These are phyloP conservation scores for Sipha maydis DNA, from an alignment of 2,888 invertebrate species.

Conservation along the genomic window DNA sequence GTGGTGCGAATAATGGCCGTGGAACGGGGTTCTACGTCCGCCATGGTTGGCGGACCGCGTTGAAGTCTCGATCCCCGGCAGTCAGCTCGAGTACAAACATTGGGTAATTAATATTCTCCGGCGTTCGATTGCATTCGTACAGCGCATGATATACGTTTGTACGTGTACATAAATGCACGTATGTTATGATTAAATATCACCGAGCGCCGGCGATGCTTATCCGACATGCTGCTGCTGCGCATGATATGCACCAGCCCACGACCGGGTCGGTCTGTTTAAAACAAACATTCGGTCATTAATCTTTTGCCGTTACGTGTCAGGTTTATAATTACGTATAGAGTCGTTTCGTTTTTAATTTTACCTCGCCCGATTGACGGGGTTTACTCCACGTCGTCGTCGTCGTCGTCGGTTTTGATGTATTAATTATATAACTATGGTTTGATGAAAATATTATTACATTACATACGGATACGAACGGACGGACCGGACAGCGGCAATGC, in stretches of 20 bases:
- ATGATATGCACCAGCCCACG: background rate
- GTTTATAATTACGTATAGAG: constrained; percentile 40
- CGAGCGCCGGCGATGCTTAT: constrained; percentile 6
- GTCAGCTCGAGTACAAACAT: background rate
- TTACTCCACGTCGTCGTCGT: constrained; percentile 7
- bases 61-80: background rate
- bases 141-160: no score
- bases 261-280: background rate
- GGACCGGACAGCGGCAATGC: background rate
- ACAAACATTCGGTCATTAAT: constrained; percentile 58
- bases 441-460: background rate
- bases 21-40: no score
- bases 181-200: constrained; percentile 38
- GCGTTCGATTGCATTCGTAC: no score
- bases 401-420: constrained; percentile 47
- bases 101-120: constrained; percentile 2
- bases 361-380: constrained; percentile 41
- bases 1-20: background rate
- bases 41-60: no score
- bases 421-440: constrained; percentile 15
- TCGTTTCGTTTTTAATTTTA: constrained; percentile 46
- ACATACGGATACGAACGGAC: background rate
- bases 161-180: background rate
- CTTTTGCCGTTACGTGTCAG: constrained; percentile 55
- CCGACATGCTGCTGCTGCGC: background rate